A percentile compares a stretch with the other conserved stretches of the same genome.
Evolutionary conservation across 2,888 invertebrate genomes (phyloP).

Genomic region (Zygaena filipendulae): DNA sequence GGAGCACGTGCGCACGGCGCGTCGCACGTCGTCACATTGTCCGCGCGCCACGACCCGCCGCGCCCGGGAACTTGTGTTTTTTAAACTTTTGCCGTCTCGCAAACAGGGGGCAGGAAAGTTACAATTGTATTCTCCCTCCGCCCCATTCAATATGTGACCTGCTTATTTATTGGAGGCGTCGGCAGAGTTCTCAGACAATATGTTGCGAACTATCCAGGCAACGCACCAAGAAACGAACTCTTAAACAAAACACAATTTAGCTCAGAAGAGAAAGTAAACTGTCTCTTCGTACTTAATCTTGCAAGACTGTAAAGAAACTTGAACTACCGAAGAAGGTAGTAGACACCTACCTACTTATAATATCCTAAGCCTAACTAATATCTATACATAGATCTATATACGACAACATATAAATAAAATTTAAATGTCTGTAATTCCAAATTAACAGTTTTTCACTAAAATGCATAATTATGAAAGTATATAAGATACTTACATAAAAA

Average conservation of each 20-base stretch:
- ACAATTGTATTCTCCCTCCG: conserved; percentile 63
- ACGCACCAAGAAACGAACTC: conserved; percentile 35
- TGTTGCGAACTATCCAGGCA: conserved; percentile 47
- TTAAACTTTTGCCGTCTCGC: conserved; percentile 62
- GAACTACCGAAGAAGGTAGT: too few relatives aligned
- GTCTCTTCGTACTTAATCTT: conserved; percentile 22
- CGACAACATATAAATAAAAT: too few relatives aligned
- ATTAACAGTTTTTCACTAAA: too few relatives aligned
- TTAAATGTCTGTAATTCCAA: too few relatives aligned
- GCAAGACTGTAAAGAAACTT: too few relatives aligned
- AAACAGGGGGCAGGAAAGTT: conserved; percentile 57
- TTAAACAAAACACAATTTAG: conserved; percentile 56
- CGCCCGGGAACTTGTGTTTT: conserved; percentile 59
- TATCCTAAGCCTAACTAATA: too few relatives aligned
- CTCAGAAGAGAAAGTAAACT: conserved; percentile 42
- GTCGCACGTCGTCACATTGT: too few relatives aligned
- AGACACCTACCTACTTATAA: too few relatives aligned
- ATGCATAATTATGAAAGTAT: too few relatives aligned
- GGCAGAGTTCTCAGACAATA: conserved; percentile 64
- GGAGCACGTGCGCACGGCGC: too few relatives aligned
- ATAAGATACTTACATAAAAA: too few relatives aligned
- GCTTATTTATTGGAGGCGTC: conserved; percentile 66
- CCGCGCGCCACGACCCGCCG: conserved; percentile 18
- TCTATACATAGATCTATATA: too few relatives aligned
- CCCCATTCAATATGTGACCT: conserved; percentile 68